These are phyloP conservation scores for Ips typographus DNA, from an alignment of 1,140 invertebrate species.

Conservation along the genomic window DNA sequence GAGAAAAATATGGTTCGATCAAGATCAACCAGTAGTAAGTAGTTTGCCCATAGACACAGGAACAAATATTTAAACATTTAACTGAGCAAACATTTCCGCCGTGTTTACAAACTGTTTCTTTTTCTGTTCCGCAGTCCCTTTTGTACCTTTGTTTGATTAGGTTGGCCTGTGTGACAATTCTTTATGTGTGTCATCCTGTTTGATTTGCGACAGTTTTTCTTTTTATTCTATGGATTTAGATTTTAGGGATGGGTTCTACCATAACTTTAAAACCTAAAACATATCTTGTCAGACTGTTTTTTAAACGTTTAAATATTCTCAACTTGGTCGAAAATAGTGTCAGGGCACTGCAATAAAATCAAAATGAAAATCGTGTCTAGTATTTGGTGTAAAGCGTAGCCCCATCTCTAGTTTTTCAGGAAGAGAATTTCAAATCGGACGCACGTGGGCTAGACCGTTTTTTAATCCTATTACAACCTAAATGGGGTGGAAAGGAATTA, in stretches of 20 bases:
- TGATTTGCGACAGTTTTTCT: slow-evolving; percentile 23
- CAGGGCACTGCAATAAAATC: too few species aligned
- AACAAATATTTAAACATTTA: slow-evolving; percentile 27
- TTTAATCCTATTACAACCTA: slow-evolving; percentile 11
- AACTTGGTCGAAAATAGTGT: too few species aligned
- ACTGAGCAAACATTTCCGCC: slow-evolving; percentile 12
- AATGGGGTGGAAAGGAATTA: slow-evolving; percentile 1
- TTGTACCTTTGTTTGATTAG: slow-evolving; percentile 24
- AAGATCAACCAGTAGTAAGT: slow-evolving; percentile 3
- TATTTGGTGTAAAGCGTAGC: too few species aligned
- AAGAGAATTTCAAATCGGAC: too few species aligned
- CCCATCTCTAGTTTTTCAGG: too few species aligned
- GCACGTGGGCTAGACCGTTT: slow-evolving; percentile 7
- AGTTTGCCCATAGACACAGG: slow-evolving; percentile 15
- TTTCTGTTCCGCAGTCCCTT: slow-evolving; percentile 7
- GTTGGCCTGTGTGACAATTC: slow-evolving; percentile 8
- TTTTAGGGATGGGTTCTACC: not conserved
- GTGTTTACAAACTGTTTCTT: slow-evolving; percentile 26
- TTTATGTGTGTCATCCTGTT: slow-evolving; percentile 10
- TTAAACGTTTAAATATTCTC: too few species aligned
- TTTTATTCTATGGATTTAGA: not conserved
- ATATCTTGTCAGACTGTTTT: too few species aligned
- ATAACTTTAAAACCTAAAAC: not conserved
- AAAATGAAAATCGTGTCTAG: too few species aligned
- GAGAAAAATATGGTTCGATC: too few species aligned